phyloP scores from a whole-genome alignment of 2,113 vertebrate species.

The Tiliqua scincoides region DNA sequence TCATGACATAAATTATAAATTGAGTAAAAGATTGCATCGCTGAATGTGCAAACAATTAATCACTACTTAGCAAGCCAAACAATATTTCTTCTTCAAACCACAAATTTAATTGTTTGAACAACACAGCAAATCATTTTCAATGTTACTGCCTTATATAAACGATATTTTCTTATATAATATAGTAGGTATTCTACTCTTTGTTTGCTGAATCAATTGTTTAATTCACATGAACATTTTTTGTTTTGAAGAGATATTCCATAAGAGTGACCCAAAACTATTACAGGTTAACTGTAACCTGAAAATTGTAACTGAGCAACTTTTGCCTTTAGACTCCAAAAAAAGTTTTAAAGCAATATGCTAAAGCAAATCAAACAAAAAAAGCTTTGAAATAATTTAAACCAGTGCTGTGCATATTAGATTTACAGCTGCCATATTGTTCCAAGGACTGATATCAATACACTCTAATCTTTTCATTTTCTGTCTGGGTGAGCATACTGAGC shows the following conservation, averaged over 20 bases:
- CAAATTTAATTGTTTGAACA: conserved; percentile 20
- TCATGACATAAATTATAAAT: not conserved
- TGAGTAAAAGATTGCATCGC: not conserved
- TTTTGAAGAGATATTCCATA: not conserved
- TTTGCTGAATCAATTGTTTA: too few species aligned
- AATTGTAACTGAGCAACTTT: not conserved
- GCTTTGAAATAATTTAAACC: not conserved
- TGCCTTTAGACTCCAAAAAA: not conserved
- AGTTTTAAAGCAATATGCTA: not conserved
- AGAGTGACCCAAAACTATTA: not conserved
- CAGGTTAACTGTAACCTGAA: not conserved
- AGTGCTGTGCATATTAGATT: not conserved
- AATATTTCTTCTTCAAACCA: conserved; percentile 7
- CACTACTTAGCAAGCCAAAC: not conserved
- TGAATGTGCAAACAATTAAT: not conserved
- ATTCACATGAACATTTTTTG: not conserved
- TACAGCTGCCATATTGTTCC: not conserved
- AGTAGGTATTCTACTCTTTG: not conserved
- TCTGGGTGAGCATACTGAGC: conserved; percentile 2
- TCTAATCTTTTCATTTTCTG: not conserved
- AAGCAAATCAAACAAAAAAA: not conserved
- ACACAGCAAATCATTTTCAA: not conserved
- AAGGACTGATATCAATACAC: not conserved
- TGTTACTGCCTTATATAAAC: not conserved
- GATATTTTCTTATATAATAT: not conserved